Percentiles rank a stretch among this genome's conserved stretches.
Conservation (phyloP, 2,888 invertebrate genomes). For the Pecten maximus region DNA sequence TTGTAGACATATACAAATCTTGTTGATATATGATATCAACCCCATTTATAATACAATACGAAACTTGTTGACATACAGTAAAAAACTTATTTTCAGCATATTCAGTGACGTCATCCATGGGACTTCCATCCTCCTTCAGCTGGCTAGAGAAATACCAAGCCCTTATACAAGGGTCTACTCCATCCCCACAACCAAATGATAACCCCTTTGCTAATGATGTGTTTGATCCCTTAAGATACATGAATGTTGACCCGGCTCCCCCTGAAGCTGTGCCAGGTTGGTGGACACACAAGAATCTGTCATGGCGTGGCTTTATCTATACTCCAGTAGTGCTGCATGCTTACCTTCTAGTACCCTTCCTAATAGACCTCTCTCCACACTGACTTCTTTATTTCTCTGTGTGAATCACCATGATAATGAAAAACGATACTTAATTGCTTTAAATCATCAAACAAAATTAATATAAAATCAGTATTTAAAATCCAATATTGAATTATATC, state of each 20-base stretch:
- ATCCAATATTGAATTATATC: too few relatives aligned
- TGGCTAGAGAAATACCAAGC: slow-evolving; percentile 70
- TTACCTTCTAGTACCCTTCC: background rate
- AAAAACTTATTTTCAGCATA: slow-evolving; percentile 66
- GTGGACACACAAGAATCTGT: background rate
- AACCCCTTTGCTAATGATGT: slow-evolving; percentile 73
- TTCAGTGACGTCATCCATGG: slow-evolving; percentile 73
- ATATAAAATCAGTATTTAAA: too few relatives aligned
- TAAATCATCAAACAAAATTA: too few relatives aligned
- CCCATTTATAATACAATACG: background rate
- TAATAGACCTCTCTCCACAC: background rate
- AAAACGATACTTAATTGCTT: too few relatives aligned
- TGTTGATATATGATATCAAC: background rate
- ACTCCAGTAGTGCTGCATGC: background rate
- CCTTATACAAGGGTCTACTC: slow-evolving; percentile 41
- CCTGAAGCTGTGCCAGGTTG: slow-evolving; percentile 34
- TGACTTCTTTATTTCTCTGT: background rate
- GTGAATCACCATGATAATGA: background rate
- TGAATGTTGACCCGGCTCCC: slow-evolving; percentile 62
- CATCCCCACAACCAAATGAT: slow-evolving; percentile 37
- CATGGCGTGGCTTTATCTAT: background rate
- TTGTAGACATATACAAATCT: background rate
- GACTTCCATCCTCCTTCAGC: slow-evolving; percentile 68
- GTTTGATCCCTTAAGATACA: slow-evolving; percentile 75
- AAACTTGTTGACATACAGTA: background rate